Base-by-base conservation (phyloP, 2,113 vertebrate species). In the Oreotragus oreotragus region DNA sequence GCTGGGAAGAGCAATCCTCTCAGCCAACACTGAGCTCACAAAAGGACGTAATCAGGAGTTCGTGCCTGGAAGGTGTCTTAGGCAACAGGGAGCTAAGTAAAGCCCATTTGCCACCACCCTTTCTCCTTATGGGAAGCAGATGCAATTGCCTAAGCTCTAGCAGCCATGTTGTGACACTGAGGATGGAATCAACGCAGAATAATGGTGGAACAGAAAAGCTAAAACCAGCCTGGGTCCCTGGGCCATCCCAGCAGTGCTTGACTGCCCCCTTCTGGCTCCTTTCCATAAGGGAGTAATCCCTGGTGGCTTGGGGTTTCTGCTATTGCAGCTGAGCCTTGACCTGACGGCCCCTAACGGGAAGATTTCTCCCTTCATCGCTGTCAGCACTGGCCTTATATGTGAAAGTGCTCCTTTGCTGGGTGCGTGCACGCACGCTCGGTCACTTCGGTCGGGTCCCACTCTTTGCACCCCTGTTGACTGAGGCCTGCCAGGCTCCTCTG, bases 371-470 rank as follows among this genome's bases (percentile, higher is more conserved):
- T 23, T 1, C 9, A 1, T 23, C 10, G 4, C 0, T 13, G n/a
- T 1, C 13, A 4, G 66, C 21, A 0, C 11, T 23, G 11, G 64
- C 66, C 66, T 23, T 12, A 1, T 0, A 1, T 6, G 17, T 2
- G 5, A 19, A 23, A 3, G 66, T 12, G 4, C 66, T 39, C 66
- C n/a, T 23, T 23, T 39, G 66, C 0, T 10, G 66, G 66, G 66
- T 23, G n/a, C 64, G 4, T 0, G 64, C 4, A 11, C 1, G 64
- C 19, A 23, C 1, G n/a, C n/a, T 36, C 0, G 9, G 1, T 70
- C n/a, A 23, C 64, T 23, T 36, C 19, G 2, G 9, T 36, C 0
- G 2, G 1, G 19, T 39, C n/a, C 5, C 1, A 23, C n/a, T 70
- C 66, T 23, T 36, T 12, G 66, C 19, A 12, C 0, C n/a, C n/a